phyloP scores from a whole-genome alignment of 2,888 invertebrate genomes.

The Lasioglossum vierecki region DNA sequence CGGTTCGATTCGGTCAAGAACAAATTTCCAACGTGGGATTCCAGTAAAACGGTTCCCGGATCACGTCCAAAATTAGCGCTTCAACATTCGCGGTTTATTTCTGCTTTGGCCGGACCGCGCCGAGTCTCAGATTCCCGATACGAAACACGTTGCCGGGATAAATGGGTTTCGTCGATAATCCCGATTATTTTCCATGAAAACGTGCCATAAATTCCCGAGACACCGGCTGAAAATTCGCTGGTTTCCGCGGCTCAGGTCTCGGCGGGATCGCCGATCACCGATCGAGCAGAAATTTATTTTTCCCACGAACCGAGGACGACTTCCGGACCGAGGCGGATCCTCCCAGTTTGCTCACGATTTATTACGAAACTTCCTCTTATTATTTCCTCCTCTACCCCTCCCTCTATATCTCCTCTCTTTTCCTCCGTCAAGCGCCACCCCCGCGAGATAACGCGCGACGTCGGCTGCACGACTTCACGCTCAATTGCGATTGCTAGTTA shows the following conservation, averaged over 20 bases:
- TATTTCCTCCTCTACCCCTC: constrained; percentile 43
- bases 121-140: constrained; percentile 41
- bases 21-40: neutral
- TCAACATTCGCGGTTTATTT: constrained; percentile 36
- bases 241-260: neutral
- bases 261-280: neutral
- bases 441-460: constrained; percentile 48
- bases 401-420: neutral
- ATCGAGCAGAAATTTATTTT: constrained; percentile 63
- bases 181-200: constrained; percentile 60
- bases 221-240: constrained; percentile 13
- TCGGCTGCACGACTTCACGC: constrained; percentile 43
- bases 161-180: constrained; percentile 15
- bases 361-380: constrained; percentile 69
- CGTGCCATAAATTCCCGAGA: constrained; percentile 27
- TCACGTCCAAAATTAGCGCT: constrained; percentile 41
- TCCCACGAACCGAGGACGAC: constrained; percentile 25
- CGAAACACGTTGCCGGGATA: constrained; percentile 53
- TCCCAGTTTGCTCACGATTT: constrained; percentile 51
- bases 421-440: constrained; percentile 1
- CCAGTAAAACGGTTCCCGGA: constrained; percentile 23
- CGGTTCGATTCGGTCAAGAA: neutral
- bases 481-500: constrained; percentile 58
- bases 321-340: constrained; percentile 51
- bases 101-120: neutral